Evolutionary conservation across 2,888 invertebrate genomes (phyloP), one percentile per base, ranked within the genome.

Genomic region (Blastobasis adustella): DNA sequence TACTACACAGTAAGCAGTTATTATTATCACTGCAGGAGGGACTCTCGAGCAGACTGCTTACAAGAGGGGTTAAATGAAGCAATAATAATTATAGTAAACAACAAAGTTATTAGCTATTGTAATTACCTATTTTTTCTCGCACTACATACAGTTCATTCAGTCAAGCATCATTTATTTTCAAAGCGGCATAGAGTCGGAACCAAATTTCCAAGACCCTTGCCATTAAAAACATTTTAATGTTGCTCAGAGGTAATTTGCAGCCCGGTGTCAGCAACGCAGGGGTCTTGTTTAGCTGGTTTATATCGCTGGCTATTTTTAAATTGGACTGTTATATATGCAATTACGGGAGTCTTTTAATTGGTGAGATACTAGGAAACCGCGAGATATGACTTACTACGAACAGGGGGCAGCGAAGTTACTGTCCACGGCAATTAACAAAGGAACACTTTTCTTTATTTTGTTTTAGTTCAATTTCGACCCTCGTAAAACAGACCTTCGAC

Each of bases 121-220:
- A 71, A 70, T 66, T 64, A 55, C 49, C 45, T 49, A 49, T 57
- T 71, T 74, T 69, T 65, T 66, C 46, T 53, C 1, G 53, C 55
- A 52, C 46, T 55, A 50, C 39, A 8, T 63, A 63, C 61, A 56
- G 59, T 59, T 59, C 59, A 58, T 51, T 63, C 60, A 63, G 72
- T 72, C 65, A 75, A 64, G 73, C 71, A 63, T 69, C 72, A 72
- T 70, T 70, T 66, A 69, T 57, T 69, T 65, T 51, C 45, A 49
- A 62, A 69, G 66, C 62, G 62, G 66, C 66, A 61, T 53, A 56
- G 49, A 48, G 49, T 42, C 46, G 42, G 43, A n/a, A 50, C 76
- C 69, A 73, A 23, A 23, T 23, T 23, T 23, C 2, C 23, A 23
- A 23, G 23, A 23, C 23, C 23, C 23, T 23, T 23, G 23, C 2